These are phyloP conservation scores for Lasiommata megera DNA, from an alignment of 2,888 invertebrate genomes.

Conservation along the genomic window DNA sequence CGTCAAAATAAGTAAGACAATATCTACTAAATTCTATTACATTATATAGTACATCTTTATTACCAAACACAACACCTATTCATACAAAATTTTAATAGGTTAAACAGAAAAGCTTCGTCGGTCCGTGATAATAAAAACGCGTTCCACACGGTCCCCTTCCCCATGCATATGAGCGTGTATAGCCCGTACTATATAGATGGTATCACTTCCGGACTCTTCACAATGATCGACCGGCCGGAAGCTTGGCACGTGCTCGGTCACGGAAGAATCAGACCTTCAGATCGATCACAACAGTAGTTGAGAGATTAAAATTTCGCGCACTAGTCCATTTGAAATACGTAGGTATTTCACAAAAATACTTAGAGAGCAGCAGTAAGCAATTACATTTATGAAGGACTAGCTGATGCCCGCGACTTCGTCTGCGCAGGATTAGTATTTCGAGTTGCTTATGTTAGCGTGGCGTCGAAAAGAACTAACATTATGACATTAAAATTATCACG, in stretches of 20 bases:
- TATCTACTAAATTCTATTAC: neutral
- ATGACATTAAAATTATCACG: no score
- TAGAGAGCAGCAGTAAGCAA: no score
- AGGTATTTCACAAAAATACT: no score
- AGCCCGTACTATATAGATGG: conserved; percentile 43
- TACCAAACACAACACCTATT: neutral
- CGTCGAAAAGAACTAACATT: no score
- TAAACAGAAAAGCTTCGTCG: neutral
- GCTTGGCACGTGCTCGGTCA: conserved; percentile 65
- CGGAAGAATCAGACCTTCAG: conserved; percentile 42
- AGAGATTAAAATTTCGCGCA: neutral
- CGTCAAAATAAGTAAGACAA: no score
- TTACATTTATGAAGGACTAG: no score
- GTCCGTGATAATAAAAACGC: conserved; percentile 12
- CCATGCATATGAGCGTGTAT: conserved; percentile 11
- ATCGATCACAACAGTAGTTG: conserved; percentile 1
- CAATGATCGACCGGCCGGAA: conserved; percentile 60
- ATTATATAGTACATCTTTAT: neutral
- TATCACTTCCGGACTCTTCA: conserved; percentile 61
- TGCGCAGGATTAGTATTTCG: no score
- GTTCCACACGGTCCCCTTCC: conserved; percentile 16
- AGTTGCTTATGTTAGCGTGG: no score
- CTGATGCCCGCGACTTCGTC: no score
- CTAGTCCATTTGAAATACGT: neutral
- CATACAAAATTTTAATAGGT: neutral